Evolutionary conservation across 2,113 vertebrate species (phyloP).

Genomic region (Psittacara wagleri): DNA sequence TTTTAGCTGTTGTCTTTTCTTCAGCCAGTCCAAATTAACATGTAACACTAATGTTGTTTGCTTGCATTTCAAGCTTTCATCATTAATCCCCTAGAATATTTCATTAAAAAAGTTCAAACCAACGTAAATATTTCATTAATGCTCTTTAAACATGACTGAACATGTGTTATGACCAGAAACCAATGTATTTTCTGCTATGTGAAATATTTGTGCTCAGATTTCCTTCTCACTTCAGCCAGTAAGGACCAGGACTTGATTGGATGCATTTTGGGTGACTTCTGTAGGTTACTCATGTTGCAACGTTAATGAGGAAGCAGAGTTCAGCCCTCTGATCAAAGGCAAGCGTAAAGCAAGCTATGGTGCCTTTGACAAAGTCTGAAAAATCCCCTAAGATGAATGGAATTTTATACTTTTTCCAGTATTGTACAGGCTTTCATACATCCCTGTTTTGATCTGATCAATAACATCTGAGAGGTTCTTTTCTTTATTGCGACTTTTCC

Average conservation of each 20-base stretch:
- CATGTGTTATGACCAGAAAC: background rate
- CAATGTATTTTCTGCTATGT: background rate
- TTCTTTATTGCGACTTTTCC: background rate
- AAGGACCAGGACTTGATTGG: background rate
- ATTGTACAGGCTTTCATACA: background rate
- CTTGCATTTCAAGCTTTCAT: background rate
- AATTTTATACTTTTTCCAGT: background rate
- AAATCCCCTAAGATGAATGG: background rate
- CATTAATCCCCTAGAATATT: background rate
- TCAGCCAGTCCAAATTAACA: background rate
- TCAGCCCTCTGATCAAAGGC: background rate
- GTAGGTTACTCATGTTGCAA: background rate
- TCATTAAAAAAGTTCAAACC: background rate
- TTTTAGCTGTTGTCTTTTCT: background rate
- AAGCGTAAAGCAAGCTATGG: background rate
- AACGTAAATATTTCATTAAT: background rate
- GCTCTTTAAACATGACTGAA: background rate
- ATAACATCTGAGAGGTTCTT: background rate
- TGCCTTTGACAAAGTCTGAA: background rate
- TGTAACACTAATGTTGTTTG: background rate
- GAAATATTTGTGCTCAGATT: background rate
- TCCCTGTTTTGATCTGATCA: background rate
- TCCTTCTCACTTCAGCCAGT: background rate
- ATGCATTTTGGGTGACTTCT: background rate
- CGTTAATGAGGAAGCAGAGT: background rate